phyloP scores from a whole-genome alignment of 2,113 vertebrate species.

The Hemiscyllium ocellatum region DNA sequence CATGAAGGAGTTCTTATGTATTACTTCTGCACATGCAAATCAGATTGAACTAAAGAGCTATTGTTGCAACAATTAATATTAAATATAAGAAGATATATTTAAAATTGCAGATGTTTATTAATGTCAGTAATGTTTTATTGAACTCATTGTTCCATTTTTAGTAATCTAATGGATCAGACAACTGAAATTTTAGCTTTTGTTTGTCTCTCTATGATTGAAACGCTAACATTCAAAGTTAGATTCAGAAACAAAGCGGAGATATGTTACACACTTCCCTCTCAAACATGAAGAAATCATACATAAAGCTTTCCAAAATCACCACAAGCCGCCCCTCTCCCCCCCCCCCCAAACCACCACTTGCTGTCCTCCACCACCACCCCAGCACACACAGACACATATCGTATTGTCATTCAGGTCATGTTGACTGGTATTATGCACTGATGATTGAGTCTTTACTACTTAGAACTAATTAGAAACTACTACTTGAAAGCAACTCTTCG shows the following conservation, averaged over 20 bases:
- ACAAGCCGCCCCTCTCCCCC: no score
- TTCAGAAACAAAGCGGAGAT: neutral
- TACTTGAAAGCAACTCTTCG: neutral
- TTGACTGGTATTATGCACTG: neutral
- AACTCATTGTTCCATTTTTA: neutral
- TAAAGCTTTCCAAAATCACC: neutral
- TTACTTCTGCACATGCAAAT: neutral
- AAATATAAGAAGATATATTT: neutral
- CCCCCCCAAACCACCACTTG: no score
- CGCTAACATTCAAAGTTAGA: neutral
- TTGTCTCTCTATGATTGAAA: neutral
- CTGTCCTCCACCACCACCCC: no score
- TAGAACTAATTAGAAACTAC: neutral
- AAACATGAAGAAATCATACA: neutral
- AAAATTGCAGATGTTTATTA: neutral
- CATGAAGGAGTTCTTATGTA: conserved; percentile 50
- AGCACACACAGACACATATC: neutral
- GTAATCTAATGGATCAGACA: neutral
- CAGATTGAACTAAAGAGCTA: no score
- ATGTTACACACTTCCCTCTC: no score
- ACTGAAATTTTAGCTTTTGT: neutral
- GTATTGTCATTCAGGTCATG: neutral
- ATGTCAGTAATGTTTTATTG: neutral
- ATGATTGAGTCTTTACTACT: neutral
- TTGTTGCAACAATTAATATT: neutral